Conservation (phyloP, 2,797 vertebrate genomes). For the Calcarius lapponicus region DNA sequence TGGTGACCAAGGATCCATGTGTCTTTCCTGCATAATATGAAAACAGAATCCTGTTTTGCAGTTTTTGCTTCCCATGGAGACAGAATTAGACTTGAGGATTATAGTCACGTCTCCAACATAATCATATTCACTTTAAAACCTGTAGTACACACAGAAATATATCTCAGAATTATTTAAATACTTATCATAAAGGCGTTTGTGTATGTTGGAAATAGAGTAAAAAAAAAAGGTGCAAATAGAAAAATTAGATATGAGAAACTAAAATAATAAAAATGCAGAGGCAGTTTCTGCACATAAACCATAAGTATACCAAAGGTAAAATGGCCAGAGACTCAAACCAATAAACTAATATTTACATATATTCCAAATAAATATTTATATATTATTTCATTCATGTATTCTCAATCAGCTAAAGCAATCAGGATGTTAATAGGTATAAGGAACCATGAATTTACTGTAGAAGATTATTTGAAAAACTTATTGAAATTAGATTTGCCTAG, state of each 20-base stretch:
- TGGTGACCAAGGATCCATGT: constrained; percentile 22
- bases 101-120: background rate
- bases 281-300: background rate
- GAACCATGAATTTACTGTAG: background rate
- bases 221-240: background rate
- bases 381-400: background rate
- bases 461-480: background rate
- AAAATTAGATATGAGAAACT: background rate
- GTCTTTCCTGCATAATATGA: constrained; percentile 9
- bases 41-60: constrained; percentile 27
- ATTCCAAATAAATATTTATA: background rate
- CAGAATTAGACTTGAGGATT: constrained; percentile 11
- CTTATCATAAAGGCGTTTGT: background rate
- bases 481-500: background rate
- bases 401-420: background rate
- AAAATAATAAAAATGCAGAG: background rate
- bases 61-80: constrained; percentile 12
- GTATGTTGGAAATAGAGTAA: background rate
- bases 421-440: background rate
- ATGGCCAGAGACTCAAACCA: background rate
- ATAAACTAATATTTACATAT: background rate
- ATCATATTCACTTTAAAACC: constrained; percentile 17
- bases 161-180: constrained; percentile 5
- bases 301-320: background rate
- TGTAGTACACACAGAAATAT: background rate